Evolutionary conservation across 2,797 vertebrate genomes (phyloP), one percentile per base, ranked within the genome.

Genomic region (Cynopterus sphinx): DNA sequence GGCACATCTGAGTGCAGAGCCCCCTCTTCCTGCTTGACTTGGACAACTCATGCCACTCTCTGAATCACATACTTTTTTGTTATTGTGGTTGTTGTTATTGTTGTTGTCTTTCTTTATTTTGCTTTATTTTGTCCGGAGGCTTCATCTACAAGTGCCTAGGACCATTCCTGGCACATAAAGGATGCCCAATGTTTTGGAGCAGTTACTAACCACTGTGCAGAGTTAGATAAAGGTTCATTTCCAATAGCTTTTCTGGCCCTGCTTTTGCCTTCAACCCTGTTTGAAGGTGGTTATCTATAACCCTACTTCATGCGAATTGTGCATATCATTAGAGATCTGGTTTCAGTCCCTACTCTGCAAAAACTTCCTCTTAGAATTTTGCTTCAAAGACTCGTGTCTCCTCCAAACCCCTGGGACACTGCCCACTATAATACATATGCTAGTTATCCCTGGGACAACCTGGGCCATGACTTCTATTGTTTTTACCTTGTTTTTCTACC

Each of bases 401-500:
- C 15, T 41, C 28, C 12, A 68, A 61, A 33, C 22, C 57, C 31
- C 73, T 36, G 21, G 39, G 24, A 43, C 39, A 24, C 51, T 55
- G 7, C 33, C 74, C 39, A 55, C 33, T 57, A 9, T 70, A 79
- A 86, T 74, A 68, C 57, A 59, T 84, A 19, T 53, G 31, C 85
- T 57, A 7, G 39, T 68, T 92, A 53, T 63, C 85, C 39, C 28
- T 55, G 41, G 59, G 10, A 31, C 36, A 4, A 36, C 74, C 74
- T 81, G 41, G 78, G 5, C 75, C 59, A 0, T 77, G 95, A 55
- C 87, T 49, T 87, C 73, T 88, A 1, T 74, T 88, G 71, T 95
- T 85, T 53, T 84, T 65, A 41, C 79, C 90, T 87, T 95, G 70
- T 84, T 97, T 94, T 88, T 93, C 85, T 81, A 8, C 75, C 92